phyloP scores from a whole-genome alignment of 1,140 invertebrate genomes.

The Scaptomyza pallida region DNA sequence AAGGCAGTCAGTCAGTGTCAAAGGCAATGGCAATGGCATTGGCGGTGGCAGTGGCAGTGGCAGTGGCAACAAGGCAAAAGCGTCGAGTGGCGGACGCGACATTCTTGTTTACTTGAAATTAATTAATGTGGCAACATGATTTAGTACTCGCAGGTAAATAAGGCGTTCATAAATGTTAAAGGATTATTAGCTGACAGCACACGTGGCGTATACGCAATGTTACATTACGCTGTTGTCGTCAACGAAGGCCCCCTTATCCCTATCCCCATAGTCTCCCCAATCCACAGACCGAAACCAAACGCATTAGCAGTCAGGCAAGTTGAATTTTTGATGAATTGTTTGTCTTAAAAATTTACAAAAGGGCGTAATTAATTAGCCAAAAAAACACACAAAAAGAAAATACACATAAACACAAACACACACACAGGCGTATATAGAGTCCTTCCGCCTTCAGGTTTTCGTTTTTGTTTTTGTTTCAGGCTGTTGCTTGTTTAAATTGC shows the following conservation, averaged over 20 bases:
- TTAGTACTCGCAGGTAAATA: slow-evolving; percentile 82
- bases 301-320: slow-evolving; percentile 48
- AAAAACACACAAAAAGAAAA: slow-evolving; percentile 35
- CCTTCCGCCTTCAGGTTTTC: not conserved
- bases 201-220: slow-evolving; percentile 79
- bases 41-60: slow-evolving; percentile 4
- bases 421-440: slow-evolving; percentile 9
- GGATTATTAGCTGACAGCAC: slow-evolving; percentile 81
- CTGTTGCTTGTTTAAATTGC: slow-evolving; percentile 53
- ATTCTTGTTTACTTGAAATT: slow-evolving; percentile 75
- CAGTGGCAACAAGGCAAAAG: slow-evolving; percentile 18
- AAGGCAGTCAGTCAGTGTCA: slow-evolving; percentile 53
- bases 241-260: too few species aligned
- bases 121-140: slow-evolving; percentile 81
- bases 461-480: slow-evolving; percentile 23
- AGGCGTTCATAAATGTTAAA: slow-evolving; percentile 82
- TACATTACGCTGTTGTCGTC: slow-evolving; percentile 46
- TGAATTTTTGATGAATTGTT: slow-evolving; percentile 80
- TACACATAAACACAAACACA: too few species aligned
- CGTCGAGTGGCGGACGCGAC: slow-evolving; percentile 35
- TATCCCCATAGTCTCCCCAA: not conserved
- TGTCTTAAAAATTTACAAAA: slow-evolving; percentile 77
- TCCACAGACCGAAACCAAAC: slow-evolving; percentile 25
- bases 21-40: slow-evolving; percentile 26
- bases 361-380: slow-evolving; percentile 75